phyloP scores from a whole-genome alignment of 2,888 invertebrate genomes.

The Diabrotica balteata region DNA sequence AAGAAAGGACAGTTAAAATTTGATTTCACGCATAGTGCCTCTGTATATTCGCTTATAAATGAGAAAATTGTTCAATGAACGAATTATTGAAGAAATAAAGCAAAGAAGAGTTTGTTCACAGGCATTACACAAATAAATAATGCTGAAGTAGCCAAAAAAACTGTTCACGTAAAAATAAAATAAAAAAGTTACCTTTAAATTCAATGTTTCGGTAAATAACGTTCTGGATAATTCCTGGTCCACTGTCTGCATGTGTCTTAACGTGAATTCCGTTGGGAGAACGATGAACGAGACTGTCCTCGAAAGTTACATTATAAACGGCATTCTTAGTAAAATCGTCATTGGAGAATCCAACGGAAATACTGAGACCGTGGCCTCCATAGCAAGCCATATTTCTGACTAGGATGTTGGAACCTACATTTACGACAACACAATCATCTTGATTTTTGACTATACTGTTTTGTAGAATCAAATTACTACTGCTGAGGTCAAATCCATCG shows the following conservation, averaged over 20 bases:
- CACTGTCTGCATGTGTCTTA: constrained; percentile 29
- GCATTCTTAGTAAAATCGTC: constrained; percentile 6
- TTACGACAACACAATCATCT: constrained; percentile 23
- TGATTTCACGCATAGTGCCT: no score
- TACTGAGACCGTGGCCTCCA: constrained; percentile 33
- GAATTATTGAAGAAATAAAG: no score
- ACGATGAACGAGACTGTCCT: constrained; percentile 21
- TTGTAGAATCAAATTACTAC: constrained; percentile 10
- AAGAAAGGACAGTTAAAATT: no score
- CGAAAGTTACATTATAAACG: constrained; percentile 24
- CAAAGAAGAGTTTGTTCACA: no score
- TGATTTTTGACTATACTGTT: constrained; percentile 18
- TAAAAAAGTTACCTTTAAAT: constrained; percentile 23
- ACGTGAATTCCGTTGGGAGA: constrained; percentile 33
- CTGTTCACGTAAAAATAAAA: no score
- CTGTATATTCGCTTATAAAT: no score
- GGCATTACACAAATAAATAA: no score
- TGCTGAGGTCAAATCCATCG: constrained; percentile 15
- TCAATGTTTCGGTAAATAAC: constrained; percentile 30
- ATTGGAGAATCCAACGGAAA: constrained; percentile 12
- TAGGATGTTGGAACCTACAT: constrained; percentile 19
- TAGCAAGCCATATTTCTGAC: constrained; percentile 29
- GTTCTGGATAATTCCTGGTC: constrained; percentile 26
- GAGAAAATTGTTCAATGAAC: no score
- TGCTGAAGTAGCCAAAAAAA: no score